Conservation (phyloP, 1,140 invertebrate genomes). For the Bombus balteatus region DNA sequence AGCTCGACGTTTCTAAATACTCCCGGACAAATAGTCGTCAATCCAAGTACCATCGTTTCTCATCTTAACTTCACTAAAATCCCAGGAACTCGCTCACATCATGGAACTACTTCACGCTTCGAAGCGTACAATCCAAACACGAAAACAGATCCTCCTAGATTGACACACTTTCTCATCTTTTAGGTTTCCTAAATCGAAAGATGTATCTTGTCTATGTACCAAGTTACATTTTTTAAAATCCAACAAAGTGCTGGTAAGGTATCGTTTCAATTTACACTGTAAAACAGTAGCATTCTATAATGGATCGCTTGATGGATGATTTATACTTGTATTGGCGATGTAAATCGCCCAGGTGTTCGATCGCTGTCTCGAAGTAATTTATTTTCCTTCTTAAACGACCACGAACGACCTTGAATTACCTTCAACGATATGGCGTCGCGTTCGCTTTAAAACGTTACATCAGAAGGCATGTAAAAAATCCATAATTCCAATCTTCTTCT, state of each 20-base stretch:
- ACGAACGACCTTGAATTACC: too few relatives aligned
- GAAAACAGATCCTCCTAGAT: constrained; percentile 13
- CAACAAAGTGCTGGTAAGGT: not conserved
- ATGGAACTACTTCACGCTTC: not conserved
- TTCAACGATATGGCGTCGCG: too few relatives aligned
- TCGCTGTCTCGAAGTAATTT: too few relatives aligned
- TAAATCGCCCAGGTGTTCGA: too few relatives aligned
- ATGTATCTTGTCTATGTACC: not conserved
- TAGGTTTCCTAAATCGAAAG: not conserved
- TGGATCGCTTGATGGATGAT: too few relatives aligned
- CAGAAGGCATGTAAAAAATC: too few relatives aligned
- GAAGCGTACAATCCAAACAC: constrained; percentile 4
- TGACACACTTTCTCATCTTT: constrained; percentile 13
- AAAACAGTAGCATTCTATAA: too few relatives aligned
- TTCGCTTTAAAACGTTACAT: too few relatives aligned
- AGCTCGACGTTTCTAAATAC: not conserved
- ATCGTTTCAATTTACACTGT: too few relatives aligned
- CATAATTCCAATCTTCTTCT: too few relatives aligned
- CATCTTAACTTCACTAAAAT: not conserved
- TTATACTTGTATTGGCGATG: too few relatives aligned
- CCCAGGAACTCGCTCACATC: constrained; percentile 1
- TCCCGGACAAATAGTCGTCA: not conserved
- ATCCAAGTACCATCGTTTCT: not conserved
- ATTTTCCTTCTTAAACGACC: too few relatives aligned
- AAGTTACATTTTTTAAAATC: not conserved